A percentile compares a stretch with the other conserved stretches of the same genome.
Conservation (phyloP, 2,888 invertebrate genomes). For the Oconnorella tubifera region DNA sequence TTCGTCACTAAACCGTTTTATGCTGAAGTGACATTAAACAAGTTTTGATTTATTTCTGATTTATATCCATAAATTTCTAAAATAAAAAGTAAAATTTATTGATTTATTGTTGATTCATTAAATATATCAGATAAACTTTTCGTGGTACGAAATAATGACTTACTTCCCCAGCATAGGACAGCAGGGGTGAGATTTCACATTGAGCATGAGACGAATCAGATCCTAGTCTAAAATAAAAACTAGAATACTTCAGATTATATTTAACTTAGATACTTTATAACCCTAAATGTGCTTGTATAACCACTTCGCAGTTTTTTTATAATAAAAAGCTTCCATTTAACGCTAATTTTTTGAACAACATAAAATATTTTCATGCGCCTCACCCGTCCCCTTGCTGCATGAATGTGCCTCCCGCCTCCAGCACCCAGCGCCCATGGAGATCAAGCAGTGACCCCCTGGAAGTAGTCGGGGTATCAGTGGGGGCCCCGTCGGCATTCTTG, state of each 20-base stretch:
- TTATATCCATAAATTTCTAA: no score
- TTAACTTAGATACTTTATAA: neutral
- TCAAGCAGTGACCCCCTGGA: slow-evolving; percentile 69
- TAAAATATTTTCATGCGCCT: neutral
- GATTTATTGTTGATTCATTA: no score
- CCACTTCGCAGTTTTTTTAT: neutral
- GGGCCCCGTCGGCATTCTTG: slow-evolving; percentile 84
- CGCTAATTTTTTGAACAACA: neutral
- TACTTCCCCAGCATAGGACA: slow-evolving; percentile 84
- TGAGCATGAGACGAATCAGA: no score
- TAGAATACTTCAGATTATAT: neutral
- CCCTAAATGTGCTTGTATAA: no score
- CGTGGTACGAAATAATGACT: no score
- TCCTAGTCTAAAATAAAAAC: no score
- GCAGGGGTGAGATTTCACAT: slow-evolving; percentile 86
- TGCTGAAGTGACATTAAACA: no score
- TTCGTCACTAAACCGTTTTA: no score
- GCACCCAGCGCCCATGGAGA: slow-evolving; percentile 65
- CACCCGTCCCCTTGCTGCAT: neutral
- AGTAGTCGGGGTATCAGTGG: slow-evolving; percentile 86
- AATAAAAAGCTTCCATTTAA: neutral
- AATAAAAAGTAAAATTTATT: no score
- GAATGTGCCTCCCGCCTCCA: slow-evolving; percentile 76
- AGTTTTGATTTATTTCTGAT: no score
- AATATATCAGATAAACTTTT: no score